Evolutionary conservation across 2,888 invertebrate genomes (phyloP).

Genomic region (Troides helena): DNA sequence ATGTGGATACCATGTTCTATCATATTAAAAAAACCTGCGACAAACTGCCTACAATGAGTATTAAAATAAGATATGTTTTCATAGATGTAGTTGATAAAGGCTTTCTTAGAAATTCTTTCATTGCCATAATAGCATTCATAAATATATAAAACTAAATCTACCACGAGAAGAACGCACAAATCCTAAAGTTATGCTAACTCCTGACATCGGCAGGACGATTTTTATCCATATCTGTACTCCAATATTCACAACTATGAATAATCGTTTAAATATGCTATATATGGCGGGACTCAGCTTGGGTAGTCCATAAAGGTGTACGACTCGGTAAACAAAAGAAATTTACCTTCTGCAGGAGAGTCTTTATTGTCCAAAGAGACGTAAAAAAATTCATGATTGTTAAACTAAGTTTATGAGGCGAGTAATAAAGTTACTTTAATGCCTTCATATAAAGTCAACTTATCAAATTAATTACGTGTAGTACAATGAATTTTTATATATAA

Average conservation of each 20-base stretch:
- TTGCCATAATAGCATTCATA: not conserved
- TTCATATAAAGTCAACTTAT: slow-evolving; percentile 5
- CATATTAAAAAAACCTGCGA: no score
- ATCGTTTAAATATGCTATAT: slow-evolving; percentile 44
- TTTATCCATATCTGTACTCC: slow-evolving; percentile 51
- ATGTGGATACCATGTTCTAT: no score
- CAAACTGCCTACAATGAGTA: no score
- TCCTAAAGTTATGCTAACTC: slow-evolving; percentile 21
- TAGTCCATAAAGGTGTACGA: slow-evolving; percentile 10
- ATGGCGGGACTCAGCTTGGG: slow-evolving; percentile 39
- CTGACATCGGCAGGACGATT: slow-evolving; percentile 35
- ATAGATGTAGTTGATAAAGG: not conserved
- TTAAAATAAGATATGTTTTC: no score
- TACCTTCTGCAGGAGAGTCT: slow-evolving; percentile 5
- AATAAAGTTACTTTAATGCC: not conserved
- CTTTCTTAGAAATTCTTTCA: not conserved
- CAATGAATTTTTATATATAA: slow-evolving; percentile 7
- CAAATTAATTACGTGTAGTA: slow-evolving; percentile 13
- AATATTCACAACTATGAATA: slow-evolving; percentile 47
- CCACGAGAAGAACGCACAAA: not conserved
- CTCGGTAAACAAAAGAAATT: slow-evolving; percentile 20
- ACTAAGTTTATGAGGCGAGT: not conserved
- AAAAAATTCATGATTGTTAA: not conserved
- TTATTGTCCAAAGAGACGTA: slow-evolving; percentile 1
- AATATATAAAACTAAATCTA: not conserved